These are phyloP conservation scores for Nymphalis c-album DNA, from an alignment of 2,888 invertebrate genomes.

Conservation along the genomic window DNA sequence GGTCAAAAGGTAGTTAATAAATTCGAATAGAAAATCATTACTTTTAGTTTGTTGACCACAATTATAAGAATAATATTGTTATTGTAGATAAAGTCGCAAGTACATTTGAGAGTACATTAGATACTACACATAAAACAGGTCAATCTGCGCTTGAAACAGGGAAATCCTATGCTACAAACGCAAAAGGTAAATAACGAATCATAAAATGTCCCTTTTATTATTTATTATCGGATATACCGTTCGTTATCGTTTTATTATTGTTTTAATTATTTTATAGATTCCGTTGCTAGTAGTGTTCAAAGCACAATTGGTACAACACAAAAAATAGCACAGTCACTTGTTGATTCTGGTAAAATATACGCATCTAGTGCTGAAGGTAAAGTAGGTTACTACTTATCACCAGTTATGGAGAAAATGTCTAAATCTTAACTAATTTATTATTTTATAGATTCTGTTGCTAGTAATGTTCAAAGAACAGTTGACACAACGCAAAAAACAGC, in stretches of 20 bases:
- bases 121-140: slow-evolving; percentile 55
- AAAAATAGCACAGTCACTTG: slow-evolving; percentile 51
- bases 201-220: not conserved
- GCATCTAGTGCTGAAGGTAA: slow-evolving; percentile 41
- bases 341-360: slow-evolving; percentile 43
- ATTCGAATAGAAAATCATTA: too few relatives aligned
- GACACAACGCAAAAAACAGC: slow-evolving; percentile 52
- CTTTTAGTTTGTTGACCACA: too few relatives aligned
- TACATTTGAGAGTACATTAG: slow-evolving; percentile 49
- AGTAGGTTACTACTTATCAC: not conserved
- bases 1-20: not conserved
- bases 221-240: not conserved
- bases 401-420: too few relatives aligned
- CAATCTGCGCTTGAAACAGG: slow-evolving; percentile 56
- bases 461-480: slow-evolving; percentile 38
- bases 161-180: slow-evolving; percentile 53
- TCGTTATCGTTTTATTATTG: not conserved
- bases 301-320: slow-evolving; percentile 46
- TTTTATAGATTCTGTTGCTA: slow-evolving; percentile 47
- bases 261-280: slow-evolving; percentile 30
- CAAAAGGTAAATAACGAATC: slow-evolving; percentile 27
- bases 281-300: slow-evolving; percentile 33
- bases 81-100: slow-evolving; percentile 49
- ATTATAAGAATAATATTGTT: slow-evolving; percentile 17
- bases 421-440: slow-evolving; percentile 14